These are phyloP conservation scores for Numida meleagris DNA, from an alignment of 2,113 vertebrate genomes.

Conservation along the genomic window DNA sequence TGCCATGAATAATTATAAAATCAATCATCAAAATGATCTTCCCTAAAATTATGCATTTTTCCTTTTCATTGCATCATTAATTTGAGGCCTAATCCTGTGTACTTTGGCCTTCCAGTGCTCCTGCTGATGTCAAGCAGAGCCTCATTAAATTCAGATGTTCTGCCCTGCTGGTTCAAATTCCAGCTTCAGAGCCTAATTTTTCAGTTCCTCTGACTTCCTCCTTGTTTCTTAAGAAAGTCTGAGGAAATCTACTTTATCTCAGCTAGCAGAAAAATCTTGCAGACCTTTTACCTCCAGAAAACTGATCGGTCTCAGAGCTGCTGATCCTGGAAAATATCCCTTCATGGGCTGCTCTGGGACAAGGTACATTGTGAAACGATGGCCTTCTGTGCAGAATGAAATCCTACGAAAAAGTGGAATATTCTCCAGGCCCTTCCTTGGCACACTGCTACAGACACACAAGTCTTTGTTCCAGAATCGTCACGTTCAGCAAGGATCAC, in stretches of 20 bases:
- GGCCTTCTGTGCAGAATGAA: background rate
- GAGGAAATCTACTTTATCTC: background rate
- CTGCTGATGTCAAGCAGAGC: constrained; percentile 25
- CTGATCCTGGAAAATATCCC: background rate
- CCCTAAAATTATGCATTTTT: constrained; percentile 59
- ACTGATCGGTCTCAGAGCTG: background rate
- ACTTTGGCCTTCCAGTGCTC: background rate
- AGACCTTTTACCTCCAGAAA: background rate
- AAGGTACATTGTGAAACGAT: background rate
- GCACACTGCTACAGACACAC: accelerated
- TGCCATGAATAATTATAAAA: constrained; percentile 71
- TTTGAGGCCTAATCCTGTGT: constrained; percentile 27
- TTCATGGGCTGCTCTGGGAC: background rate
- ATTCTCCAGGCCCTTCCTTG: background rate
- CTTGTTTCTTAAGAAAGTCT: background rate
- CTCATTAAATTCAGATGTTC: constrained; percentile 47
- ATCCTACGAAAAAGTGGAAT: background rate
- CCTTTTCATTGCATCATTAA: constrained; percentile 62
- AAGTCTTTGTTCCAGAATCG: background rate
- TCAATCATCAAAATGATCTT: constrained; percentile 65
- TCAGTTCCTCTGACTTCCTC: background rate
- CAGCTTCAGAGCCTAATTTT: constrained; percentile 8
- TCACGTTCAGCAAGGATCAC: background rate
- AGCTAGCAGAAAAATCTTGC: background rate
- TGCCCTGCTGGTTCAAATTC: constrained; percentile 7